Percentiles rank a stretch among this genome's conserved stretches.
Evolutionary conservation across 2,797 vertebrate genomes (phyloP).

Genomic region (Chlorospingus semifuscus): DNA sequence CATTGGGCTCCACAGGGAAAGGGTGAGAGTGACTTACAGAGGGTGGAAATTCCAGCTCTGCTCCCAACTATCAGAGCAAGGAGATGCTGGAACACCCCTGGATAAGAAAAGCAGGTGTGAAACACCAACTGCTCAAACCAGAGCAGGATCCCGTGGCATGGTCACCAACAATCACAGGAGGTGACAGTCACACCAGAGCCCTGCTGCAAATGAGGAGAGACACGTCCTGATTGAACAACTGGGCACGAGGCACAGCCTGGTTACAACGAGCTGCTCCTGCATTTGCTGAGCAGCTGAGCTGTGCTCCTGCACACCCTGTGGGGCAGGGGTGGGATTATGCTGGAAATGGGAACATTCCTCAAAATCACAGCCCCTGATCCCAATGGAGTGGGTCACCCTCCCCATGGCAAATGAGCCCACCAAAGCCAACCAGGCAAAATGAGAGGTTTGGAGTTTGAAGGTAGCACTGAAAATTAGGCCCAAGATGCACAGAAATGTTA

Average conservation of each 20-base stretch:
- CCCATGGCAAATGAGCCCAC: not conserved
- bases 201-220: not conserved
- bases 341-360: not conserved
- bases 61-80: not conserved
- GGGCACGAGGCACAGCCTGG: not conserved
- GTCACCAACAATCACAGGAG: not conserved
- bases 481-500: rapidly evolving
- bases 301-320: not conserved
- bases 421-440: not conserved
- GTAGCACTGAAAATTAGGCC: not conserved
- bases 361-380: not conserved
- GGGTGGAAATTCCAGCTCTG: not conserved
- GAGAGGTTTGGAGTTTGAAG: not conserved
- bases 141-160: not conserved
- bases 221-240: not conserved
- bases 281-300: not conserved
- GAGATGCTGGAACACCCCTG: not conserved
- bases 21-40: not conserved
- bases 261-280: not conserved
- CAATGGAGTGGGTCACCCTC: rapidly evolving
- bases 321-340: not conserved
- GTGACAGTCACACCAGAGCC: not conserved
- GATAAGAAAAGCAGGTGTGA: not conserved
- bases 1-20: not conserved
- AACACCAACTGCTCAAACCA: not conserved